Conservation (phyloP, 2,888 invertebrate genomes). For the Leucophenga montana region DNA sequence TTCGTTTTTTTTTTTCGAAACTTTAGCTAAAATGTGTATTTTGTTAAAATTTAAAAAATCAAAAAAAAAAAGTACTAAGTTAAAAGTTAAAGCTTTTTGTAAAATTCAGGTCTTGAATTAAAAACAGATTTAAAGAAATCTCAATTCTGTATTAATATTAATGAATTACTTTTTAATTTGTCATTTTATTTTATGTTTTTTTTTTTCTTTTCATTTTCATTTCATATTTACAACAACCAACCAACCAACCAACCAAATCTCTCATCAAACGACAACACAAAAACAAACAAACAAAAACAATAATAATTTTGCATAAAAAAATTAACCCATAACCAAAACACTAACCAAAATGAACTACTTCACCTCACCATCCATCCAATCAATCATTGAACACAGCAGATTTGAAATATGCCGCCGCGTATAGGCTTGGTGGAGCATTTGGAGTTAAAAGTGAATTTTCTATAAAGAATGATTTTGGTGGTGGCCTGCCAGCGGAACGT, state of each 20-base stretch:
- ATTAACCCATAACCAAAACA: constrained; percentile 16
- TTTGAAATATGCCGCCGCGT: constrained; percentile 41
- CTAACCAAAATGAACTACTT: too few species aligned
- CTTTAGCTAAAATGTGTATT: constrained; percentile 25
- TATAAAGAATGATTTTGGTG: constrained; percentile 33
- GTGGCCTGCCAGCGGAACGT: constrained; percentile 68
- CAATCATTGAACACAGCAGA: constrained; percentile 30
- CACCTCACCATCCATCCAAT: constrained; percentile 13
- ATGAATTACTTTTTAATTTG: constrained; percentile 35
- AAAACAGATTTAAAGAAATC: constrained; percentile 13
- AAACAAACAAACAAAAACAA: constrained; percentile 31
- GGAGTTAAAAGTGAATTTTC: background rate
- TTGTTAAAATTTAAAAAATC: constrained; percentile 35
- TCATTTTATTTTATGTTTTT: constrained; percentile 49
- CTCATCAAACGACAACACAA: constrained; percentile 23
- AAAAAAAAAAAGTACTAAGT: constrained; percentile 26
- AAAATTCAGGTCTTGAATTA: constrained; percentile 5
- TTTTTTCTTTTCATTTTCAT: constrained; percentile 66
- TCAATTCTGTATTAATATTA: constrained; percentile 35
- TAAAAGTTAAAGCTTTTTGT: constrained; percentile 1
- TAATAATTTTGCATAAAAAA: constrained; percentile 9
- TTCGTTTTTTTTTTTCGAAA: constrained; percentile 27
- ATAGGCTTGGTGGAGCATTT: background rate
- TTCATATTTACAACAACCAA: constrained; percentile 47
- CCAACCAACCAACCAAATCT: constrained; percentile 28